phyloP scores from a whole-genome alignment of 2,113 vertebrate species.

The Notechis scutatus region DNA sequence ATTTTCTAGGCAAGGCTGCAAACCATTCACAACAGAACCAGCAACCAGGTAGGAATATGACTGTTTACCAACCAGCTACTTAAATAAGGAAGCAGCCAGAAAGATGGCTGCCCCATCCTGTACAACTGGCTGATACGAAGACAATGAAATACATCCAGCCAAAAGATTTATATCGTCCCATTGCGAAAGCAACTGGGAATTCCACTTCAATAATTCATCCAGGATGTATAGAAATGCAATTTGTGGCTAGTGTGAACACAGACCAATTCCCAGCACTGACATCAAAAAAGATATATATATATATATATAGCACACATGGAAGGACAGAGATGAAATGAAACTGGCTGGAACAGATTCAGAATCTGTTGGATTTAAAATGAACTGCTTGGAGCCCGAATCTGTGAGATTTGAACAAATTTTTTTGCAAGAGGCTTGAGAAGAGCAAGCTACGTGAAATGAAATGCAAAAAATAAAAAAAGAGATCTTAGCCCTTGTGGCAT shows the following conservation, averaged over 20 bases:
- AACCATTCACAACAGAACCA: constrained; percentile 26
- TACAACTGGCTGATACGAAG: not conserved
- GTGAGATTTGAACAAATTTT: not conserved
- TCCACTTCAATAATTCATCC: not conserved
- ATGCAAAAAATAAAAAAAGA: not conserved
- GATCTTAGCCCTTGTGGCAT: not conserved
- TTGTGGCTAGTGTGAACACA: no score
- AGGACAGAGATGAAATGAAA: not conserved
- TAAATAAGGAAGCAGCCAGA: constrained; percentile 31
- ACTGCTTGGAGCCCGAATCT: not conserved
- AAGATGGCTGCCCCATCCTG: constrained; percentile 23
- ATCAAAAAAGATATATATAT: not conserved
- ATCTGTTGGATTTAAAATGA: not conserved
- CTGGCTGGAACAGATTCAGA: not conserved
- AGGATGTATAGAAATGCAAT: not conserved
- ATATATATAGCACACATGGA: not conserved
- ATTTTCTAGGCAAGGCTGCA: not conserved
- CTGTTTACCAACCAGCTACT: constrained; percentile 39
- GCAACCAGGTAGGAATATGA: constrained; percentile 12
- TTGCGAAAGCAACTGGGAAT: not conserved
- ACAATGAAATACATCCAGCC: not conserved
- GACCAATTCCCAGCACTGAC: not conserved
- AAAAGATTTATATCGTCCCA: not conserved
- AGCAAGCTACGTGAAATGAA: not conserved
- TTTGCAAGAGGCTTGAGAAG: not conserved